Evolutionary conservation across 2,113 vertebrate genomes (phyloP).

Genomic region (Malurus melanocephalus): DNA sequence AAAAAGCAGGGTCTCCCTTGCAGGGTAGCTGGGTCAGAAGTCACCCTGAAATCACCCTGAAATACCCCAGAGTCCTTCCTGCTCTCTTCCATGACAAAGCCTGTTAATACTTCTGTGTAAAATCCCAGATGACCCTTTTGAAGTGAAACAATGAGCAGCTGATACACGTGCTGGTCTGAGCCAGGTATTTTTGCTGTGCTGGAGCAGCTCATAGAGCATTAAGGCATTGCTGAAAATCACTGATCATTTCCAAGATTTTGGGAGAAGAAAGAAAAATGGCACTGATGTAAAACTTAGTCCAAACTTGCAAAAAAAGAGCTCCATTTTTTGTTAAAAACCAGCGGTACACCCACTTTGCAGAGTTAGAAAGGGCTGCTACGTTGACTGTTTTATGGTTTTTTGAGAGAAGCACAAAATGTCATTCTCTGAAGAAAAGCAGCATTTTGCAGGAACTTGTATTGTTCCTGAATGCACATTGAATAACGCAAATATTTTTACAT

Average conservation of each 20-base stretch:
- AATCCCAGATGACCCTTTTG: neutral
- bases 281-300: neutral
- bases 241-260: neutral
- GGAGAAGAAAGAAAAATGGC: neutral
- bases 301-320: neutral
- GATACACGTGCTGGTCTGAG: accelerated
- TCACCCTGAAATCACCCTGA: neutral
- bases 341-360: neutral
- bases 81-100: neutral
- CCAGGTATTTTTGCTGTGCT: neutral
- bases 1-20: neutral
- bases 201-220: neutral
- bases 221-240: neutral
- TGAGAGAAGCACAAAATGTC: neutral
- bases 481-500: neutral
- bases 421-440: neutral
- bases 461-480: neutral
- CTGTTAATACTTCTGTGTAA: neutral
- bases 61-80: neutral
- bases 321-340: neutral
- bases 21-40: neutral
- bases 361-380: neutral
- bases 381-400: neutral
- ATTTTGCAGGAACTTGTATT: neutral
- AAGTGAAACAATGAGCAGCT: neutral